These are phyloP conservation scores for Empidonax alnorum DNA, from an alignment of 2,113 vertebrate species.

Conservation along the genomic window DNA sequence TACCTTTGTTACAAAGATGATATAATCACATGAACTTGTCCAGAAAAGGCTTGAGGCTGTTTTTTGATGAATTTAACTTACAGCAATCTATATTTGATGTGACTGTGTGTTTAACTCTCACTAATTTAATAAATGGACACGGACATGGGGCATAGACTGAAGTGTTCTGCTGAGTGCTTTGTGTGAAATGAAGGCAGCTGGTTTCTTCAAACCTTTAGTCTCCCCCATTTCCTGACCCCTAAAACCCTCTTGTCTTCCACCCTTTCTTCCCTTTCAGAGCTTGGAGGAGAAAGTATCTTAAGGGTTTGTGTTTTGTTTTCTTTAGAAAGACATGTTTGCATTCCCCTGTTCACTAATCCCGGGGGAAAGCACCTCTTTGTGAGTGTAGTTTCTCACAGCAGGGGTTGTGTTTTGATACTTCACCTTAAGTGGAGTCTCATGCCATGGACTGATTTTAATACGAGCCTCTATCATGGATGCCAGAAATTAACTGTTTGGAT, in stretches of 20 bases:
- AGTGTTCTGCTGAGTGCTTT: neutral
- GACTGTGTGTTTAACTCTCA: neutral
- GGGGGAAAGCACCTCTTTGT: neutral
- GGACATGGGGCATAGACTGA: neutral
- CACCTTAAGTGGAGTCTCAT: neutral
- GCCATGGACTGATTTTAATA: neutral
- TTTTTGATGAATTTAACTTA: neutral
- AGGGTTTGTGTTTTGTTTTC: slow-evolving; percentile 41
- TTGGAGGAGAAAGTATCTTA: slow-evolving; percentile 10
- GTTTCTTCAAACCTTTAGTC: slow-evolving; percentile 22
- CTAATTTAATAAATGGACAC: neutral
- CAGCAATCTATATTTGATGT: neutral
- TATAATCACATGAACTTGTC: neutral
- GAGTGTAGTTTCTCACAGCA: neutral
- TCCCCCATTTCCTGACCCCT: slow-evolving; percentile 2
- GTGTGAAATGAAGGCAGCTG: neutral
- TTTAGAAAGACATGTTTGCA: slow-evolving; percentile 41
- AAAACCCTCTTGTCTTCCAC: neutral
- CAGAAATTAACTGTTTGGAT: neutral
- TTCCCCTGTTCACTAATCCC: slow-evolving; percentile 37
- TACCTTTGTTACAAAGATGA: neutral
- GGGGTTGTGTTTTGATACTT: neutral
- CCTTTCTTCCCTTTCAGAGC: slow-evolving; percentile 35
- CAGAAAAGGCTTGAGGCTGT: neutral
- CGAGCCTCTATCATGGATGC: neutral